phyloP scores from a whole-genome alignment of 2,888 invertebrate species.

The Clunio marinus region DNA sequence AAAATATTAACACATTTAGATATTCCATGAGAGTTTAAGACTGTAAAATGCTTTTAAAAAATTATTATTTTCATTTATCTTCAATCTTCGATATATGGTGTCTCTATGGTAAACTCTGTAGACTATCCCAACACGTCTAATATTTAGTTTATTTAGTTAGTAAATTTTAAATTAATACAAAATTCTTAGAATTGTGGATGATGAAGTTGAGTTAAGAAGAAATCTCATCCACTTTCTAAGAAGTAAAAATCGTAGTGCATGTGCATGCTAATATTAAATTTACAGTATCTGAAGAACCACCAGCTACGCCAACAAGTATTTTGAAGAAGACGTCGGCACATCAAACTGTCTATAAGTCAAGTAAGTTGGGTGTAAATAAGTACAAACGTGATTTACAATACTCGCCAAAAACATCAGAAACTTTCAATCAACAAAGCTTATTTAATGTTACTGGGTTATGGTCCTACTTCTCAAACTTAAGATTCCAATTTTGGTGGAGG shows the following conservation, averaged over 20 bases:
- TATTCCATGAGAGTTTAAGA: conserved; percentile 8
- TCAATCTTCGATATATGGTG: conserved; percentile 21
- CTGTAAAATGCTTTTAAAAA: too few species aligned
- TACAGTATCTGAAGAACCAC: conserved; percentile 18
- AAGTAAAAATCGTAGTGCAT: conserved; percentile 17
- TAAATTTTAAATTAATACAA: too few species aligned
- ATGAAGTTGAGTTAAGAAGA: too few species aligned
- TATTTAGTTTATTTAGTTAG: neutral
- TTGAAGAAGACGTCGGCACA: conserved; percentile 18
- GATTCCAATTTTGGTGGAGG: neutral
- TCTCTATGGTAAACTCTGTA: neutral
- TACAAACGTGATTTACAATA: neutral
- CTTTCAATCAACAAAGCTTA: too few species aligned
- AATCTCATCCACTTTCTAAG: too few species aligned
- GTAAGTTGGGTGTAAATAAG: conserved; percentile 25
- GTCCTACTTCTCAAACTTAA: too few species aligned
- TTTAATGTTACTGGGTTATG: too few species aligned
- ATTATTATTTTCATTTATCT: neutral
- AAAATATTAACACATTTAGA: neutral
- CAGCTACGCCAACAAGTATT: conserved; percentile 27
- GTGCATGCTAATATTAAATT: conserved; percentile 28
- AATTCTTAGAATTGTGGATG: too few species aligned
- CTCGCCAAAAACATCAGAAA: neutral
- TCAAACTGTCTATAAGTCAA: conserved; percentile 29
- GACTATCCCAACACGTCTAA: neutral